phyloP scores from a whole-genome alignment of 2,888 invertebrate species.

The Cataglyphis livida region DNA sequence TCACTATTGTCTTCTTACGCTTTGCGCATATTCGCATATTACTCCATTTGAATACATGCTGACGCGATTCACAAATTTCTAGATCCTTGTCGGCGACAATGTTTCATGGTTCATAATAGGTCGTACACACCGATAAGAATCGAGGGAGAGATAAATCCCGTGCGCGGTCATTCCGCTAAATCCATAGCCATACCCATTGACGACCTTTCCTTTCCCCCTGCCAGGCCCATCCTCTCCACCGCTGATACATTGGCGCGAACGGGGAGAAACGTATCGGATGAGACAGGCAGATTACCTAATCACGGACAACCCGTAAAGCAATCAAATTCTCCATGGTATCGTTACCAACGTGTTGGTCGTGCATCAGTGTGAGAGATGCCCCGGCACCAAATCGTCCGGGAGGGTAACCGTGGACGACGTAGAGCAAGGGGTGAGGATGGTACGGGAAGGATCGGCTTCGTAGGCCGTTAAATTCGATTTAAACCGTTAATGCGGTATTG shows the following conservation, averaged over 20 bases:
- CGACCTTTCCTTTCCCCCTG: not conserved
- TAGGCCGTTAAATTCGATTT: slow-evolving; percentile 83
- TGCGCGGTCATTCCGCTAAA: slow-evolving; percentile 63
- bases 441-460: slow-evolving; percentile 65
- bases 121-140: slow-evolving; percentile 64
- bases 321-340: slow-evolving; percentile 82
- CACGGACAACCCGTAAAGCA: slow-evolving; percentile 83
- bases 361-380: slow-evolving; percentile 63
- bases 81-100: slow-evolving; percentile 47
- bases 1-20: not conserved
- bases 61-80: slow-evolving; percentile 41
- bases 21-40: not conserved
- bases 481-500: slow-evolving; percentile 84
- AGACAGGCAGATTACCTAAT: slow-evolving; percentile 83
- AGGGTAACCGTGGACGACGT: slow-evolving; percentile 37
- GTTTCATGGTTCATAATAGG: slow-evolving; percentile 63
- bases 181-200: slow-evolving; percentile 61
- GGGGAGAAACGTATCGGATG: slow-evolving; percentile 63
- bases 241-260: slow-evolving; percentile 11
- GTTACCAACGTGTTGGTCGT: slow-evolving; percentile 71
- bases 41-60: not conserved
- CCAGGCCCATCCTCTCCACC: too few relatives aligned
- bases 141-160: slow-evolving; percentile 62
- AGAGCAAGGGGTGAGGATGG: slow-evolving; percentile 34
- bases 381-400: slow-evolving; percentile 39